Base-by-base conservation (phyloP, 2,113 vertebrate genomes). In the Myrmophylax atrothorax region DNA sequence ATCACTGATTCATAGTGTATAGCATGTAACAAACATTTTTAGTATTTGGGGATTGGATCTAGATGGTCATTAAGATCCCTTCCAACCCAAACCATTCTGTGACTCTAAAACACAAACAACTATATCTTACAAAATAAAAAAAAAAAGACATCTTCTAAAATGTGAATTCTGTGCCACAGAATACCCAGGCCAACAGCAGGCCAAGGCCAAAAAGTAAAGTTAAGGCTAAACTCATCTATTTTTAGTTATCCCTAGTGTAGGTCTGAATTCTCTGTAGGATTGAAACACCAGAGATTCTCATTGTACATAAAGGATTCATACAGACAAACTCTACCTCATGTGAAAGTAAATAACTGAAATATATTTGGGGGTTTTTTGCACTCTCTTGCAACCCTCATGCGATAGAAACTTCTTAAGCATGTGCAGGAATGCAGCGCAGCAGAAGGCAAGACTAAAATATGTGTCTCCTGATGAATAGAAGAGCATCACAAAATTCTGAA, bases 181-280 rank as follows among this genome's bases (percentile, higher is more conserved):
- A 53, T 53, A 7, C 5, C n/a, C 33, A 52, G 31, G 26, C 3
- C 35, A 93, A 37, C 12, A 49, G 9, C 9, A 58, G 31, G 18
- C 5, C 46, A 69, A 44, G 78, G n/a, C 5, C 10, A 66, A 72
- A 77, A 62, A 22, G 5, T 28, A 33, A 85, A 67, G 10, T 44
- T 38, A 24, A 83, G 12, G 5, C 3, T 47, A 13, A n/a, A 13
- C 10, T 74, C 33, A n/a, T 26, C 3, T 56, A 11, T 64, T 91
- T 80, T 84, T 67, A 37, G 6, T 24, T 42, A 18, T 38, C 10
- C 59, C 25, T 26, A 63, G 16, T 33, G 18, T 19, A 55, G 26
- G 9, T 47, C 37, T 66, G 20, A 37, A 16, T 58, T 22, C 49
- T 77, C 8, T 0, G 0, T 11, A 4, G 8, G 46, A 66, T 5